Percentiles rank a stretch among this genome's conserved stretches.
phyloP scores from a whole-genome alignment of 2,888 invertebrate genomes.

The Chironomus tentans region DNA sequence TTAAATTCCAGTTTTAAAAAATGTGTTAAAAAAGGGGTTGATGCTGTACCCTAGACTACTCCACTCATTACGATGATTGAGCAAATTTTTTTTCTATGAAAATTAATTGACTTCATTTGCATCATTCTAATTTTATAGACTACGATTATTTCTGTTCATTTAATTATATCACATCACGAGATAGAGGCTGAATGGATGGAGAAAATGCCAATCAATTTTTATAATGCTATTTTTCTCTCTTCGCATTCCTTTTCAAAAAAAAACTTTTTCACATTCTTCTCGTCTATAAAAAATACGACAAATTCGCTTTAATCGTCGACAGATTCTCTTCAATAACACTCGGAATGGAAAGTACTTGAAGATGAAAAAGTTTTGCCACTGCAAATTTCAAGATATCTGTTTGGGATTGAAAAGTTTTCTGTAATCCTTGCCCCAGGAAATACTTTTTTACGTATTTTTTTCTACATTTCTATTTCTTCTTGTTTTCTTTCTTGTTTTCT shows the following conservation, averaged over 20 bases:
- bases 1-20: background rate
- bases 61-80: constrained; percentile 4
- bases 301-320: background rate
- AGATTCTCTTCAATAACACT: background rate
- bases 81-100: constrained; percentile 5
- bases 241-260: background rate
- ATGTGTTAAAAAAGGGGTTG: constrained; percentile 3
- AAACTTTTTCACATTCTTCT: background rate
- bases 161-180: background rate
- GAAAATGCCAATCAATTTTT: constrained; percentile 23
- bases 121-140: background rate
- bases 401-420: constrained; percentile 7
- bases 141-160: background rate
- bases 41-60: background rate
- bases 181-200: background rate
- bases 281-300: background rate
- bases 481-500: too few relatives aligned
- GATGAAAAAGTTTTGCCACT: background rate
- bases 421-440: background rate
- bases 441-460: background rate
- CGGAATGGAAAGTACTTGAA: background rate
- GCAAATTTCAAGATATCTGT: constrained; percentile 10
- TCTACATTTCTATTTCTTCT: too few relatives aligned
- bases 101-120: constrained; percentile 26
- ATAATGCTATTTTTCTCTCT: background rate